A percentile compares a stretch with the other conserved stretches of the same genome.
These are phyloP conservation scores for Hypolimnas misippus DNA, from an alignment of 2,888 invertebrate species.

Conservation along the genomic window DNA sequence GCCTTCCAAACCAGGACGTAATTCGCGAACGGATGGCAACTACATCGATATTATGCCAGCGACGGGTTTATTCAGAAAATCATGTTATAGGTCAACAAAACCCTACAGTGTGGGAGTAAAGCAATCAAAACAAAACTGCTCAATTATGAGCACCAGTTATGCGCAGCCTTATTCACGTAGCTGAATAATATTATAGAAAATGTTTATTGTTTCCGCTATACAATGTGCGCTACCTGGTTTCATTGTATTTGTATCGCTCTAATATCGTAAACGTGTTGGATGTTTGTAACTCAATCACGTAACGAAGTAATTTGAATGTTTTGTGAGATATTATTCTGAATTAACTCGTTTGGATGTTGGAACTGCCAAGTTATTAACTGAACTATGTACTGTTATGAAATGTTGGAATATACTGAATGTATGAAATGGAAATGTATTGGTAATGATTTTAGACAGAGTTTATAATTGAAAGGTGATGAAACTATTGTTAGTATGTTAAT, in stretches of 20 bases:
- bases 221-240: conserved; percentile 2
- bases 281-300: conserved; percentile 7
- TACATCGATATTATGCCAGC: neutral
- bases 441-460: too few species aligned
- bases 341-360: neutral
- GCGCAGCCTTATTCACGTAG: conserved; percentile 9
- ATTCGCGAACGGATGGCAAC: too few species aligned
- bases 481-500: too few species aligned
- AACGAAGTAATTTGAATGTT: conserved; percentile 4
- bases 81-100: neutral
- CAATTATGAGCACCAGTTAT: neutral
- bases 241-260: conserved; percentile 8
- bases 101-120: neutral
- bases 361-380: neutral
- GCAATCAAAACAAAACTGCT: conserved; percentile 9
- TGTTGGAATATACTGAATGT: too few species aligned
- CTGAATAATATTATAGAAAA: conserved; percentile 16
- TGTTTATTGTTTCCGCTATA: conserved; percentile 13
- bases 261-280: conserved; percentile 1
- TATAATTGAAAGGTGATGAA: too few species aligned
- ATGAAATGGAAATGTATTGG: too few species aligned
- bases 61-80: neutral
- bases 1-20: too few species aligned
- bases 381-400: too few species aligned
- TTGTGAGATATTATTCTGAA: neutral